These are phyloP conservation scores for Phyllotis vaccarum DNA, from an alignment of 2,797 vertebrate species.

Conservation along the genomic window DNA sequence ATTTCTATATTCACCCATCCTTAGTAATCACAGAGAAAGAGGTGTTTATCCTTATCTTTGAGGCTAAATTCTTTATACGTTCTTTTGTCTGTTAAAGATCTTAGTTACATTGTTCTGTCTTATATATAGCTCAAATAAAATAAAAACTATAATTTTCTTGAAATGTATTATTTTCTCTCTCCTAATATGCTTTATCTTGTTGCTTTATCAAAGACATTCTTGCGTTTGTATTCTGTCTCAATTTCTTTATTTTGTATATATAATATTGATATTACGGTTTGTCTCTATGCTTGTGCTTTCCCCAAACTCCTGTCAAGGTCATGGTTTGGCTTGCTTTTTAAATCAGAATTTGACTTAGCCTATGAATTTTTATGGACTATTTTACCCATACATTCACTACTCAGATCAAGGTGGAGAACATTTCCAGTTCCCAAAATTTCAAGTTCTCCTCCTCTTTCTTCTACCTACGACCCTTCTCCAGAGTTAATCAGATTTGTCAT, in stretches of 20 bases:
- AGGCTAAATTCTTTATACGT: neutral
- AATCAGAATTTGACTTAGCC: constrained; percentile 22
- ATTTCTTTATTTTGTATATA: constrained; percentile 18
- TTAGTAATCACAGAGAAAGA: constrained; percentile 46
- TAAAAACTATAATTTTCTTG: constrained; percentile 28
- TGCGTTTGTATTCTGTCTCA: constrained; percentile 59
- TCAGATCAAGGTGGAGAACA: constrained; percentile 46
- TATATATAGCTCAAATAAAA: constrained; percentile 60
- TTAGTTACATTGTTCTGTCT: constrained; percentile 54
- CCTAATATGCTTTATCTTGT: constrained; percentile 26
- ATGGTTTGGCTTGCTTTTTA: constrained; percentile 27
- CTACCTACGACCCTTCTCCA: neutral
- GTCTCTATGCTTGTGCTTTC: neutral
- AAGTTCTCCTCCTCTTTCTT: constrained; percentile 17
- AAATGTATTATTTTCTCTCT: constrained; percentile 6
- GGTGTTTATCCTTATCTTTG: neutral
- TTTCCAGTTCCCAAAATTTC: neutral
- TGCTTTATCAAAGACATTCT: neutral
- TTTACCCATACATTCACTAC: neutral
- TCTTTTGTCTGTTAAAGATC: neutral
- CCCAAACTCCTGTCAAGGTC: constrained; percentile 35
- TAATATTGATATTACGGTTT: constrained; percentile 43
- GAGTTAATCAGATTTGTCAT: neutral
- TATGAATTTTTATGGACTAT: constrained; percentile 43
- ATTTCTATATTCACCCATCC: constrained; percentile 57